Percentiles rank a stretch among this genome's conserved stretches.
These are phyloP conservation scores for Drosophila emarginata DNA, from an alignment of 2,888 invertebrate species.

Conservation along the genomic window DNA sequence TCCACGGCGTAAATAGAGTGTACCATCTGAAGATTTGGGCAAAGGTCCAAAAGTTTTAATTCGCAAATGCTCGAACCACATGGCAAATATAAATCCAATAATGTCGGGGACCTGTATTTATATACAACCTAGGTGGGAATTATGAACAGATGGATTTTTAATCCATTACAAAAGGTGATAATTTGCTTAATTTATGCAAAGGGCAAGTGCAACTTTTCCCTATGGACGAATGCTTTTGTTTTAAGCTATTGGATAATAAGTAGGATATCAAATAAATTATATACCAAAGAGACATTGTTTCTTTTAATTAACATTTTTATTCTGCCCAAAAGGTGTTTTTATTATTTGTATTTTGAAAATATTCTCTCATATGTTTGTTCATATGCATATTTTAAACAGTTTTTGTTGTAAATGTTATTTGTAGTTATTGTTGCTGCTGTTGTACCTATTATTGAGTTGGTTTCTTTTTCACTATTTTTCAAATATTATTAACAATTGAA, in stretches of 20 bases:
- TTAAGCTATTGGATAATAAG: neutral
- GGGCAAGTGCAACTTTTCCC: no score
- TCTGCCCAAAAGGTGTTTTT: conserved; percentile 5
- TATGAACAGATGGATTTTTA: no score
- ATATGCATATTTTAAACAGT: neutral
- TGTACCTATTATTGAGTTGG: neutral
- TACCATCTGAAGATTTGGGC: no score
- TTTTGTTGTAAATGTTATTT: conserved; percentile 6
- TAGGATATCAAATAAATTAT: neutral
- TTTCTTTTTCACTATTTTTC: neutral
- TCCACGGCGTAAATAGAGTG: no score
- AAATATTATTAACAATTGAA: conserved; percentile 1
- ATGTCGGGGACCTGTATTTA: no score
- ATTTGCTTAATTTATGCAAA: no score
- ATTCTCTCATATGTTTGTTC: conserved; percentile 1
- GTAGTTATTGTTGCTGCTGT: conserved; percentile 9
- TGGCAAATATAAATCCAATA: no score
- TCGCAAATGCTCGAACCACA: no score
- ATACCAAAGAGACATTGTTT: neutral
- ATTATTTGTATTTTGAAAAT: conserved; percentile 1
- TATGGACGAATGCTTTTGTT: no score
- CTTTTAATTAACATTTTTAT: conserved; percentile 1
- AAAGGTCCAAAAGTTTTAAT: no score
- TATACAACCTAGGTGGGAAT: no score
- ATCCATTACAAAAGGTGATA: no score